Conservation (phyloP, 2,797 vertebrate genomes). For the Pseudomugil tenellus region DNA sequence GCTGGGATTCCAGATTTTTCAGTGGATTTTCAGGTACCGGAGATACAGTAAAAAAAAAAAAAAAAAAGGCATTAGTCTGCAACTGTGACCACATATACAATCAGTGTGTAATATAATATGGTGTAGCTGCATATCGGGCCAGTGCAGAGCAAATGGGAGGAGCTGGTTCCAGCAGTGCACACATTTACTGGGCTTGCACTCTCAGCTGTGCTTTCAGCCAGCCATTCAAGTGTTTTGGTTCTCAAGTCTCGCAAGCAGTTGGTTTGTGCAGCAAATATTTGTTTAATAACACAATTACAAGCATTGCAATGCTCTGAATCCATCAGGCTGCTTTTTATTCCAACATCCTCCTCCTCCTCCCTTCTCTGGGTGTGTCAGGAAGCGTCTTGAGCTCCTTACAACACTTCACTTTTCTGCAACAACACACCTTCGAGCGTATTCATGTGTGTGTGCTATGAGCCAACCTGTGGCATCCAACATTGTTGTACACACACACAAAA, state of each 20-base stretch:
- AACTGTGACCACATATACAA: too few relatives aligned
- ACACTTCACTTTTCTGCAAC: constrained; percentile 18
- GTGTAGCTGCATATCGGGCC: too few relatives aligned
- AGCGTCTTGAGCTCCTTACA: constrained; percentile 29
- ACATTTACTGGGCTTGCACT: background rate
- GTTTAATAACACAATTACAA: background rate
- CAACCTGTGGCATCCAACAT: constrained; percentile 14
- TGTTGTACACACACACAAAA: background rate
- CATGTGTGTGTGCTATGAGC: constrained; percentile 10
- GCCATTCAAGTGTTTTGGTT: background rate
- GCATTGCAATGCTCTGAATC: background rate
- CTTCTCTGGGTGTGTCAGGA: constrained; percentile 34
- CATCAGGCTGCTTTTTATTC: background rate
- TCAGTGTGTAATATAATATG: background rate
- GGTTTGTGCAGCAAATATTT: background rate
- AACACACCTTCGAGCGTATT: constrained; percentile 9
- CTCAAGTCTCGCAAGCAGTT: background rate
- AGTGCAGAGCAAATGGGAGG: background rate
- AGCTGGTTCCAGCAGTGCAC: background rate
- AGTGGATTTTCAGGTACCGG: too few relatives aligned
- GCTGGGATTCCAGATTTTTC: too few relatives aligned
- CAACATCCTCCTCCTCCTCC: background rate
- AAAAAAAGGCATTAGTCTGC: too few relatives aligned
- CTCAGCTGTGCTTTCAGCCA: constrained; percentile 1
- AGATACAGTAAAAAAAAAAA: too few relatives aligned